Evolutionary conservation across 2,797 vertebrate species (phyloP).

Genomic region (Atherinosoma microstoma): DNA sequence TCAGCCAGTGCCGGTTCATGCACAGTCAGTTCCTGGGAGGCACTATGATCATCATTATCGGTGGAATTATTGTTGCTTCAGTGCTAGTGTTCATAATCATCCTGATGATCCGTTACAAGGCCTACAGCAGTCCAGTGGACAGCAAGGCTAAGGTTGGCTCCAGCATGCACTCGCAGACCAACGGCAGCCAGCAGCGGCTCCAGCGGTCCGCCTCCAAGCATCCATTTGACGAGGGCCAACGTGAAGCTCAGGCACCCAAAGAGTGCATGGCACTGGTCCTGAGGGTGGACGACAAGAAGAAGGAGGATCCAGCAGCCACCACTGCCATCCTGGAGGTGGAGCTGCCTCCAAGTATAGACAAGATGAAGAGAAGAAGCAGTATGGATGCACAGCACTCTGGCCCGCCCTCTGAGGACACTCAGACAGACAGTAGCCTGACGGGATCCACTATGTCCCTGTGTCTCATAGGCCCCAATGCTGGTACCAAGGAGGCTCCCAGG

Average conservation of each 20-base stretch:
- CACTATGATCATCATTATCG: slow-evolving; percentile 91
- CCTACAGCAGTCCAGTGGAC: slow-evolving; percentile 85
- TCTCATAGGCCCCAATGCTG: slow-evolving; percentile 85
- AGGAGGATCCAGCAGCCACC: slow-evolving; percentile 61
- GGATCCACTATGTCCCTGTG: slow-evolving; percentile 93
- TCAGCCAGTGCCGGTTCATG: slow-evolving; percentile 89
- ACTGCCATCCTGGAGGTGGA: slow-evolving; percentile 72
- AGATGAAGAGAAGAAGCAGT: slow-evolving; percentile 77
- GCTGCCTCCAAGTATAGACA: slow-evolving; percentile 69
- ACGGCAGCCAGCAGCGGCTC: slow-evolving; percentile 80
- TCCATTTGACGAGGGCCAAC: slow-evolving; percentile 74
- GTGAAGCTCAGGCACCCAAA: slow-evolving; percentile 64
- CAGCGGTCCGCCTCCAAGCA: slow-evolving; percentile 80
- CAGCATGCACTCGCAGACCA: slow-evolving; percentile 89
- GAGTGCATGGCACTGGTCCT: slow-evolving; percentile 84
- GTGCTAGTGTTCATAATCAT: slow-evolving; percentile 95
- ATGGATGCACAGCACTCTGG: slow-evolving; percentile 79
- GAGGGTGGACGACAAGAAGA: slow-evolving; percentile 82
- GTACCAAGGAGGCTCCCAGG: slow-evolving; percentile 76
- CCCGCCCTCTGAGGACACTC: slow-evolving; percentile 84
- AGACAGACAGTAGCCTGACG: slow-evolving; percentile 84
- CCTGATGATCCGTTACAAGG: slow-evolving; percentile 96
- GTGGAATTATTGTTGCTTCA: slow-evolving; percentile 88
- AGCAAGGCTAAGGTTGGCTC: slow-evolving; percentile 81
- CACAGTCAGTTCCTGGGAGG: slow-evolving; percentile 90